Evolutionary conservation across 2,113 vertebrate genomes (phyloP).

Genomic region (Lepisosteus oculatus): DNA sequence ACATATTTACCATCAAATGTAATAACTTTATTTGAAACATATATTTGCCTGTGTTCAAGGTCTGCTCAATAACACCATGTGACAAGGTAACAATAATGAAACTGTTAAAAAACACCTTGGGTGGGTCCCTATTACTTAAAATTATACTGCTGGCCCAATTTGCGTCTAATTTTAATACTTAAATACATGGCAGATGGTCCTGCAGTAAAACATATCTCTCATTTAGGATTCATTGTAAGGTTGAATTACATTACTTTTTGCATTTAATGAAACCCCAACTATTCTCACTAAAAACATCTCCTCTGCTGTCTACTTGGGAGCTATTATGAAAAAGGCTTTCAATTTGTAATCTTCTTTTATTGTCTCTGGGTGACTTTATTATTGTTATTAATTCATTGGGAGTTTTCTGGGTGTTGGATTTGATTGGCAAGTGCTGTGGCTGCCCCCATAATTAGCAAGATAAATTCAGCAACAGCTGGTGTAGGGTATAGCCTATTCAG

Average conservation of each 20-base stretch:
- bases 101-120: constrained; percentile 19
- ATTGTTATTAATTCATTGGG: constrained; percentile 50
- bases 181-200: constrained; percentile 55
- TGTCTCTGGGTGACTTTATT: constrained; percentile 48
- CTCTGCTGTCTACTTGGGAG: constrained; percentile 4
- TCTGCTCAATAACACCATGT: constrained; percentile 27
- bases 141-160: constrained; percentile 42
- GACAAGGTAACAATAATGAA: constrained; percentile 27
- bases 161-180: constrained; percentile 46
- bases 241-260: constrained; percentile 48
- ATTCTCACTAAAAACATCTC: constrained; percentile 26
- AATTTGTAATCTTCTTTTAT: constrained; percentile 45
- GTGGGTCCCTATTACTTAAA: constrained; percentile 39
- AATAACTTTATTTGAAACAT: constrained; percentile 30
- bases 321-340: constrained; percentile 42
- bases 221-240: constrained; percentile 56
- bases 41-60: constrained; percentile 40
- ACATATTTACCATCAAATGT: no score
- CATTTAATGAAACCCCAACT: constrained; percentile 49
- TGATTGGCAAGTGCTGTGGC: constrained; percentile 45
- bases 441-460: constrained; percentile 46
- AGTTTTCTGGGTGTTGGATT: constrained; percentile 29
- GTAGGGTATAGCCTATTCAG: constrained; percentile 23
- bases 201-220: constrained; percentile 49
- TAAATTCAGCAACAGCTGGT: constrained; percentile 44